Percentiles rank a stretch among this genome's conserved stretches.
Conservation (phyloP, 2,888 invertebrate genomes). For the Epirrhoe alternata region DNA sequence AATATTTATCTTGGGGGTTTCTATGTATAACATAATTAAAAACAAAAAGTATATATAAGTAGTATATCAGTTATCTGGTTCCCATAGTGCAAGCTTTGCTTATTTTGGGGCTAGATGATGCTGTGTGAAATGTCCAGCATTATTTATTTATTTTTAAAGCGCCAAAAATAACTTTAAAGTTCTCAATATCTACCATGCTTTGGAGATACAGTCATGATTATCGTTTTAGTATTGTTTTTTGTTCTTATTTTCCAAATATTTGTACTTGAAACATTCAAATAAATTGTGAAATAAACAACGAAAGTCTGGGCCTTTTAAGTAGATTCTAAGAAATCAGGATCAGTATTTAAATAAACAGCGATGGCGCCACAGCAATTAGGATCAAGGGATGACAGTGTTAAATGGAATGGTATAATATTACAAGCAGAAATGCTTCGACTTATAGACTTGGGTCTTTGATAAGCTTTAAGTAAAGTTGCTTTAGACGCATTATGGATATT, state of each 20-base stretch:
- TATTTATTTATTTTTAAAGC: no score
- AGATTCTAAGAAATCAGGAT: constrained; percentile 51
- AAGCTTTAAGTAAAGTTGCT: constrained; percentile 6
- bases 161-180: no score
- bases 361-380: constrained; percentile 63
- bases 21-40: no score
- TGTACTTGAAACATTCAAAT: background rate
- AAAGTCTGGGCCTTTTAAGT: constrained; percentile 37
- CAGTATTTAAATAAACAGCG: constrained; percentile 54
- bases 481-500: no score
- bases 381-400: constrained; percentile 46
- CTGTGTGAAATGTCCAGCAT: no score
- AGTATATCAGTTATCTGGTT: no score
- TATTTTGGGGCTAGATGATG: no score
- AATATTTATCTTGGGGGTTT: no score
- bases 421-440: constrained; percentile 20
- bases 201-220: no score
- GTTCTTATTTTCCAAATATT: constrained; percentile 3
- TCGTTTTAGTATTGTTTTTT: background rate
- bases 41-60: no score
- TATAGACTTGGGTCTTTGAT: constrained; percentile 17
- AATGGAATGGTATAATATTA: constrained; percentile 39
- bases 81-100: no score
- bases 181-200: no score
- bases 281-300: background rate